Evolutionary conservation across 2,113 vertebrate genomes (phyloP), one percentile per base, ranked within the genome.

Genomic region (Pachypanchax playfairii): DNA sequence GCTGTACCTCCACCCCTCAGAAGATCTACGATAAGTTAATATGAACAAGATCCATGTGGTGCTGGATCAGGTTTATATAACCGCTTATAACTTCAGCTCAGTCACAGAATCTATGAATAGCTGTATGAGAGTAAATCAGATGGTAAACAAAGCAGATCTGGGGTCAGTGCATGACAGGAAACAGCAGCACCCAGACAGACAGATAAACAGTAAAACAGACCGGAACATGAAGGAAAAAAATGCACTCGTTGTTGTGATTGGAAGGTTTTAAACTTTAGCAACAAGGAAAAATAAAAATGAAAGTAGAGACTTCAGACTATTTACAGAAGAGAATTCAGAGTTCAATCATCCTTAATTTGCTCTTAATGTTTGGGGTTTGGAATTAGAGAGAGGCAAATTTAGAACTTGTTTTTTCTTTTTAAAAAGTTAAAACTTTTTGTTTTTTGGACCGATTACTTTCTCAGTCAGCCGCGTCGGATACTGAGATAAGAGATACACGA

Each of bases 71-170:
- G 9, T 55, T 88, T 80, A 80, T 20, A 48, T 65, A 82, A 86
- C n/a, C 6, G 55, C 50, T 38, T 53, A 58, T 74, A 55, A 62
- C 52, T 64, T 50, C 26, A 46, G 35, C 47, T 60, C 33, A 36
- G 54, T 33, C 46, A 5, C n/a, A 43, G 31, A 38, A 3, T 54
- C 65, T 44, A 67, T 48, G 61, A 83, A 79, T 73, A 82, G 66
- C 64, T 63, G 28, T 13, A 38, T 41, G 64, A 39, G 43, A 38
- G 76, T 61, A 21, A 60, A 63, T 52, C 56, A 71, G 70, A 69
- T 29, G 21, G 77, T 69, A 86, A 88, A 90, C 75, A 90, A 65
- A 74, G 72, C 25, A 11, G 74, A 80, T 79, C 63, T 67, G 43
- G 41, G 29, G 14, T 49, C 26, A 5, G 24, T 9, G 18, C 4